Percentiles rank a stretch among this genome's conserved stretches.
Evolutionary conservation across 2,113 vertebrate species (phyloP).

Genomic region (Ptyas mucosa): DNA sequence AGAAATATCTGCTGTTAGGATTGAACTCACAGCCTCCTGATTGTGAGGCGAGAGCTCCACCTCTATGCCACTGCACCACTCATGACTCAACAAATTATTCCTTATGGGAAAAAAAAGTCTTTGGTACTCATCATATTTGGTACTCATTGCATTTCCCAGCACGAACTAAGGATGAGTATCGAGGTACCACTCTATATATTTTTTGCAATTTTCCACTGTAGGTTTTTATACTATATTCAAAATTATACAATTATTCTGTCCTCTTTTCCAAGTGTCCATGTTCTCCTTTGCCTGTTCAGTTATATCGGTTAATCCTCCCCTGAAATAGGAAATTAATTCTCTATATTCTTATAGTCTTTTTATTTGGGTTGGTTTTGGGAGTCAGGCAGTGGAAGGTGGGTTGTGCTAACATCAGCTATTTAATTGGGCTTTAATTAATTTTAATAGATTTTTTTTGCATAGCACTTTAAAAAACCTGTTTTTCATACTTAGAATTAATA

Average conservation of each 20-base stretch:
- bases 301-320: neutral
- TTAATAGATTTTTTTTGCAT: conserved; percentile 18
- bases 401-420: neutral
- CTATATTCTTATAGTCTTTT: neutral
- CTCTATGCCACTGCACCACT: no score
- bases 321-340: neutral
- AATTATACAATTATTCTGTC: neutral
- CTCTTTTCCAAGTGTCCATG: neutral
- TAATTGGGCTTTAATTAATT: conserved; percentile 11
- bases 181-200: neutral
- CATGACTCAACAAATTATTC: no score
- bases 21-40: no score
- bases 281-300: neutral
- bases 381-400: neutral
- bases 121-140: no score
- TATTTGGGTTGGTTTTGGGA: neutral
- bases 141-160: no score
- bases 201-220: neutral
- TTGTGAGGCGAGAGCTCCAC: no score
- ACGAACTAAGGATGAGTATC: no score
- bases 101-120: no score
- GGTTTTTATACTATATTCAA: no score
- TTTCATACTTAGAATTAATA: conserved; percentile 11
- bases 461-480: neutral
- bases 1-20: no score